Evolutionary conservation across 2,113 vertebrate genomes (phyloP).

Genomic region (Grammomys surdaster): DNA sequence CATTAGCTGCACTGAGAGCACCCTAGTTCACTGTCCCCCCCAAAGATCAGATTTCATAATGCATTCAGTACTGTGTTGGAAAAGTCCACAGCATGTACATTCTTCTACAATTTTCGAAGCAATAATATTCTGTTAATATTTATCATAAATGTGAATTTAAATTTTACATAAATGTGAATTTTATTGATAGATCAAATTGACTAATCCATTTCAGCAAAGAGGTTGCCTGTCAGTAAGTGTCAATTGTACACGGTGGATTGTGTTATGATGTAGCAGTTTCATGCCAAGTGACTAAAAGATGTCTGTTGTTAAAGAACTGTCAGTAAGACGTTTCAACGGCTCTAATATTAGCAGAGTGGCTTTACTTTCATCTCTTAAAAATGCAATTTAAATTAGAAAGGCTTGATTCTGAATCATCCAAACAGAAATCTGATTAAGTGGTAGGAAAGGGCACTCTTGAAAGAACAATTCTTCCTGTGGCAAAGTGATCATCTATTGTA

Average conservation of each 20-base stretch:
- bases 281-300: background rate
- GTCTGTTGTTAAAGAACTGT: conserved; percentile 9
- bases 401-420: background rate
- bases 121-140: background rate
- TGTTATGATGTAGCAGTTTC: background rate
- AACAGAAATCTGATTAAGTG: background rate
- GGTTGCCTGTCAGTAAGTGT: background rate
- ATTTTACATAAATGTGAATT: background rate
- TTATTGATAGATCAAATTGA: background rate
- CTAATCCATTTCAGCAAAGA: background rate
- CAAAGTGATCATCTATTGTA: background rate
- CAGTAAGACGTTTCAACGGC: background rate
- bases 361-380: conserved; percentile 39
- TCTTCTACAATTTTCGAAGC: background rate
- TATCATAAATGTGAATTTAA: background rate
- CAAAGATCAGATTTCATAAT: background rate
- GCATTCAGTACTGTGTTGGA: accelerated
- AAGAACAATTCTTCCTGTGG: background rate
- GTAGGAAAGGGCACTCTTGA: background rate
- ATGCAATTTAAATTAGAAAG: conserved; percentile 26
- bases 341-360: conserved; percentile 20
- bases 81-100: too few species aligned
- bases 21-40: too few species aligned
- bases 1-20: accelerated
- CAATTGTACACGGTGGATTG: background rate